These are phyloP conservation scores for Macaria liturata DNA, from an alignment of 2,888 invertebrate genomes.

Conservation along the genomic window DNA sequence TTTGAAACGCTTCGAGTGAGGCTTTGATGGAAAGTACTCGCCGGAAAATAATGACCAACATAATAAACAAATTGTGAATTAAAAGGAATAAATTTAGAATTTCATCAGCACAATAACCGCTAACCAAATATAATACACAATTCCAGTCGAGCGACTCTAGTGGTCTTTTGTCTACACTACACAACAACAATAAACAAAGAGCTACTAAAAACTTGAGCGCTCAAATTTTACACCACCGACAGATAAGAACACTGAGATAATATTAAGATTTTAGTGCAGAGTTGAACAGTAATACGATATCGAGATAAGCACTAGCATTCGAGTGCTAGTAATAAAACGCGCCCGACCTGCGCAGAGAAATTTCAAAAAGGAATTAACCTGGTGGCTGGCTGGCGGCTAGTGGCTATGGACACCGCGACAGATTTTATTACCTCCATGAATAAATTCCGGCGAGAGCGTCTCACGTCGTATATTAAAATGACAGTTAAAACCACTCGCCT, in stretches of 20 bases:
- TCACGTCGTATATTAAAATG: slow-evolving; percentile 70
- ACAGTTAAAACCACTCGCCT: slow-evolving; percentile 56
- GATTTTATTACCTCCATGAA: slow-evolving; percentile 80
- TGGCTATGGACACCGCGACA: slow-evolving; percentile 55
- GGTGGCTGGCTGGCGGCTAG: slow-evolving; percentile 35
- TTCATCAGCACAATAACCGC: no score
- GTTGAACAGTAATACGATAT: slow-evolving; percentile 14
- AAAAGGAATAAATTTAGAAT: no score
- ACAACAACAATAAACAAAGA: no score
- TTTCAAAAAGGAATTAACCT: slow-evolving; percentile 68
- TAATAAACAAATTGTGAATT: no score
- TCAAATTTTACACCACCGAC: no score
- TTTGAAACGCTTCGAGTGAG: neutral
- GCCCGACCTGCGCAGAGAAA: slow-evolving; percentile 42
- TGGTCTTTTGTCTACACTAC: no score
- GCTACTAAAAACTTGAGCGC: no score
- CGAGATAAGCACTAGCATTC: slow-evolving; percentile 18
- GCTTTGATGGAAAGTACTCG: neutral
- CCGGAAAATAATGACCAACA: no score
- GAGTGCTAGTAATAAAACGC: slow-evolving; percentile 31
- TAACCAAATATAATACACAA: no score
- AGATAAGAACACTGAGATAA: neutral
- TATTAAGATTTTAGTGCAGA: slow-evolving; percentile 2
- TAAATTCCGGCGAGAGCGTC: slow-evolving; percentile 67
- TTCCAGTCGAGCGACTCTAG: no score